Conservation (phyloP, 1,140 invertebrate species). For the Arctopsyche grandis region DNA sequence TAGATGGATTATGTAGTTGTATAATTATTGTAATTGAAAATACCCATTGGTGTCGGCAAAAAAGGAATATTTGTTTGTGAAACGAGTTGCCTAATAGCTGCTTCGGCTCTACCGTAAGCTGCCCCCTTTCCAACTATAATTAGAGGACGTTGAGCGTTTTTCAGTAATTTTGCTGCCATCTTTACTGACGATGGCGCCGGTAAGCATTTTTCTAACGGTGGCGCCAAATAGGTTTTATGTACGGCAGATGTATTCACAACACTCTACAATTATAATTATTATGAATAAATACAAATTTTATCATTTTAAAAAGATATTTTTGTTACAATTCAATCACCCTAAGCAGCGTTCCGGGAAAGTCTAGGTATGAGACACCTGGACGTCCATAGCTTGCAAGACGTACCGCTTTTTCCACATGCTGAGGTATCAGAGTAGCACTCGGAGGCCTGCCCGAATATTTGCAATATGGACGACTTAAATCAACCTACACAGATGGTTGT, state of each 20-base stretch:
- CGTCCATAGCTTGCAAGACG: constrained; percentile 85
- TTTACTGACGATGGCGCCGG: constrained; percentile 75
- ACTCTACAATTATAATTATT: constrained; percentile 46
- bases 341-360: constrained; percentile 81
- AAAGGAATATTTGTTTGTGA: constrained; percentile 82
- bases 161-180: constrained; percentile 75
- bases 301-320: background rate
- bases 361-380: constrained; percentile 88
- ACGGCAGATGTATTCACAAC: constrained; percentile 44
- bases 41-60: constrained; percentile 93
- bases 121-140: constrained; percentile 95
- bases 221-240: constrained; percentile 60
- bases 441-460: constrained; percentile 92
- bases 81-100: constrained; percentile 75
- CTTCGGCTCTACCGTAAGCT: constrained; percentile 84
- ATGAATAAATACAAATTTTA: background rate
- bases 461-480: constrained; percentile 83
- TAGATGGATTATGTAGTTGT: too few relatives aligned
- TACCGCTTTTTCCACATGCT: constrained; percentile 93
- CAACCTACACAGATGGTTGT: constrained; percentile 71
- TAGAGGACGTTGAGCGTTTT: constrained; percentile 80
- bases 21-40: too few relatives aligned
- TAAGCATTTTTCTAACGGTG: constrained; percentile 73
- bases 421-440: constrained; percentile 82
- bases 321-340: constrained; percentile 55